These are phyloP conservation scores for Sebastes trivittatus DNA, from an alignment of 2,797 vertebrate genomes.

Conservation along the genomic window DNA sequence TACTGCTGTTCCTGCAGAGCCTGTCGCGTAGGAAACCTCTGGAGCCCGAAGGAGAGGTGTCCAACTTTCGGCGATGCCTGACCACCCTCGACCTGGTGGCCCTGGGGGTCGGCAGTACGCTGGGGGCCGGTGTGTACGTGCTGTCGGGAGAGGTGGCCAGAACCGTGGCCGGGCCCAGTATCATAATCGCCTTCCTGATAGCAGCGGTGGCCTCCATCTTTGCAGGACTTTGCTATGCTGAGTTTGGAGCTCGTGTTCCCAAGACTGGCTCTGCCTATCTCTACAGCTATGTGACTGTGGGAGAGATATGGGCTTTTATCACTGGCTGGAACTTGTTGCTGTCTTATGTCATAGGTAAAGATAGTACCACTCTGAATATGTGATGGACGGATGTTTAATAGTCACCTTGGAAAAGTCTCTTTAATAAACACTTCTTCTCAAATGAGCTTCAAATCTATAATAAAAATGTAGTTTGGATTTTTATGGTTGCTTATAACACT, in stretches of 20 bases:
- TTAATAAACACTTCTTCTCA: not conserved
- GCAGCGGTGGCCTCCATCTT: conserved; percentile 87
- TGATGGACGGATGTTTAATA: not conserved
- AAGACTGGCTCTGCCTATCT: conserved; percentile 90
- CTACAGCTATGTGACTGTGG: conserved; percentile 89
- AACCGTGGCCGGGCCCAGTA: conserved; percentile 84
- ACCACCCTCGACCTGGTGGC: conserved; percentile 85
- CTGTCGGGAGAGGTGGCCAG: conserved; percentile 90
- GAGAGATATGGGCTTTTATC: conserved; percentile 89
- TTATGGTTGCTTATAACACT: not conserved
- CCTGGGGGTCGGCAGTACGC: conserved; percentile 85
- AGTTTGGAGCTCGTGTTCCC: conserved; percentile 87
- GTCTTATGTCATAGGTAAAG: conserved; percentile 88
- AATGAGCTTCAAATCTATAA: not conserved
- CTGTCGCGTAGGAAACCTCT: conserved; percentile 83
- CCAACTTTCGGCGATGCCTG: conserved; percentile 84
- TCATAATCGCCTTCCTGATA: conserved; percentile 88
- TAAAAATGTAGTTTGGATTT: not conserved
- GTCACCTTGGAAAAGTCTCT: not conserved
- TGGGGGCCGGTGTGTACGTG: conserved; percentile 86
- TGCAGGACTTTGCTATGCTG: conserved; percentile 88
- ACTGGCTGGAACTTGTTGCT: conserved; percentile 90
- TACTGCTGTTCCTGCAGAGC: conserved; percentile 69
- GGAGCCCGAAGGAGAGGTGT: conserved; percentile 75
- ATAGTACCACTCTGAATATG: not conserved